Conservation (phyloP, 2,113 vertebrate genomes). For the Gymnobelideus leadbeateri region DNA sequence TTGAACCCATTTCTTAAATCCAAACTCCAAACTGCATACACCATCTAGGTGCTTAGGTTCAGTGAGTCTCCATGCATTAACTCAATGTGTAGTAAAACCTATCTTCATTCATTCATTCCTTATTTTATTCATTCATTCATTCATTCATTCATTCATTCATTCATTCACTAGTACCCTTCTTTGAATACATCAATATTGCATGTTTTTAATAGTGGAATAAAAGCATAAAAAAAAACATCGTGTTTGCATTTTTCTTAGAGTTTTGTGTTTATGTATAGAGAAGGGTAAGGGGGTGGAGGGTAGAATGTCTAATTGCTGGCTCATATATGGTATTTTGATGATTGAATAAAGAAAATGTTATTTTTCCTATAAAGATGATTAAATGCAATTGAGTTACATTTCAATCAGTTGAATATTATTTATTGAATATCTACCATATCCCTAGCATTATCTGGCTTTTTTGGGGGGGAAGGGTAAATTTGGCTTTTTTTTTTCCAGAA, state of each 20-base stretch:
- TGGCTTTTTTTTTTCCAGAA: neutral
- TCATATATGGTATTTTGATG: neutral
- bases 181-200: neutral
- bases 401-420: neutral
- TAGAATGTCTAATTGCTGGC: neutral
- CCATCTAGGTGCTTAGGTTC: neutral
- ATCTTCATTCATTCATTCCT: neutral
- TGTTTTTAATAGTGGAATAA: neutral
- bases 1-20: accelerated
- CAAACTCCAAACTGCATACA: neutral
- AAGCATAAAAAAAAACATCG: neutral
- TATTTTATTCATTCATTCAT: no score
- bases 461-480: neutral
- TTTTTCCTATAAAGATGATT: neutral
- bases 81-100: neutral
- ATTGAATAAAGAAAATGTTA: neutral
- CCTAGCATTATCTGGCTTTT: neutral
- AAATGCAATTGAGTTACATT: neutral
- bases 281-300: neutral
- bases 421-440: neutral
- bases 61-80: neutral
- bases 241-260: neutral
- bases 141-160: neutral
- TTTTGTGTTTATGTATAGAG: neutral
- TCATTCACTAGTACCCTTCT: neutral